Base-by-base conservation (phyloP, 1,140 invertebrate species). In the Sinella curviseta region DNA sequence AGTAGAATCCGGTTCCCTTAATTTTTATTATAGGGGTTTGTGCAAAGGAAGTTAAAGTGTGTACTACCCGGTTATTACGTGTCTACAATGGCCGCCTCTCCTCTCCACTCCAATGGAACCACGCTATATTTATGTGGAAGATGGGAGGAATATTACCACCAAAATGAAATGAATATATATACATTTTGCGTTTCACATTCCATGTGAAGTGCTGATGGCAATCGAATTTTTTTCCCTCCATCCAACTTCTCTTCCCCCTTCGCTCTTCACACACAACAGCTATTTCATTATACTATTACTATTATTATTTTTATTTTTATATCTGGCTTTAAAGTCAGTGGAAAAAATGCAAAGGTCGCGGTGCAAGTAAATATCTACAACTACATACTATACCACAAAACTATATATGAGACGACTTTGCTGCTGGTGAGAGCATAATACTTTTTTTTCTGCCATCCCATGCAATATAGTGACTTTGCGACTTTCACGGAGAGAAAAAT, bases 1-100 rank as follows among this genome's bases (percentile, higher is more conserved):
- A 33, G 65, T 70, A 70, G 65, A 70, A 70, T 70, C 65, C 65
- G 65, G 65, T 70, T 70, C 65, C 26, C 65, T 70, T 70, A 30
- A 70, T 70, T 70, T 70, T 70, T 70, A 70, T 70, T 70, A 60
- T 60, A 70, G 65, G 31, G 57, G 65, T 14, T 31, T 70, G 65
- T 60, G 8, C 20, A 33, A 31, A 70, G 65, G 65, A 70, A 70
- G 65, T 70, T 70, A 12, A 70, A 70, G 26, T 33, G 12, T 70
- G 65, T 24, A 31, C 65, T 70, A 70, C 65, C 65, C 65, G 31
- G 26, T 70, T 70, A 70, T 70, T 70, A 70, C 31, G 30, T 31
- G 65, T 8, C 31, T 70, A n/a, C 28, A 70, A 70, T 33, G 31
- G 65, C 31, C 65, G 65, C 31, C 65, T 33, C 65, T 70, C n/a